Evolutionary conservation across 2,113 vertebrate genomes (phyloP).

Genomic region (Carassius auratus): DNA sequence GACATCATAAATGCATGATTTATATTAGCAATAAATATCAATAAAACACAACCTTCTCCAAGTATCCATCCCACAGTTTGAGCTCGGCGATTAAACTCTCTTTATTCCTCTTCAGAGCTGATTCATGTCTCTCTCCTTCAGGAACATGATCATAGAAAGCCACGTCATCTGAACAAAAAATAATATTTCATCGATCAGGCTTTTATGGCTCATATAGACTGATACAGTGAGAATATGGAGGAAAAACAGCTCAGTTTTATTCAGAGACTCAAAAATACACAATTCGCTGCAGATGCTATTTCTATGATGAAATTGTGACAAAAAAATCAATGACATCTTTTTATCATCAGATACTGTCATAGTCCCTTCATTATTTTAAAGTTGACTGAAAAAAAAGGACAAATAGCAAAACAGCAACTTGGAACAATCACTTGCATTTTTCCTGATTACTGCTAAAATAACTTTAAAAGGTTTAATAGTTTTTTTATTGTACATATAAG

Average conservation of each 20-base stretch:
- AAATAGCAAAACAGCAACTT: too few relatives aligned
- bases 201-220: not conserved
- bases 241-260: not conserved
- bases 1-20: not conserved
- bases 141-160: conserved; percentile 69
- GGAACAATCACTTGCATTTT: too few relatives aligned
- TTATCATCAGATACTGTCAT: too few relatives aligned
- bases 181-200: not conserved
- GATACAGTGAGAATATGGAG: not conserved
- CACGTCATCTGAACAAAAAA: conserved; percentile 15
- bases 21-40: not conserved
- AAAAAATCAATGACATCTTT: too few relatives aligned
- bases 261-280: too few relatives aligned
- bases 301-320: too few relatives aligned
- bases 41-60: conserved; percentile 63
- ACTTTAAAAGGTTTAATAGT: too few relatives aligned
- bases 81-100: conserved; percentile 65
- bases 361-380: too few relatives aligned
- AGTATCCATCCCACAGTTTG: conserved; percentile 75
- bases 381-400: too few relatives aligned
- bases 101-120: conserved; percentile 67
- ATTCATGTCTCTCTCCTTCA: conserved; percentile 73
- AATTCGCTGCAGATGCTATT: too few relatives aligned
- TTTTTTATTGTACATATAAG: too few relatives aligned
- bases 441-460: too few relatives aligned